Evolutionary conservation across 2,113 vertebrate species (phyloP), one percentile per base, ranked within the genome.

Genomic region (Elgaria multicarinata): DNA sequence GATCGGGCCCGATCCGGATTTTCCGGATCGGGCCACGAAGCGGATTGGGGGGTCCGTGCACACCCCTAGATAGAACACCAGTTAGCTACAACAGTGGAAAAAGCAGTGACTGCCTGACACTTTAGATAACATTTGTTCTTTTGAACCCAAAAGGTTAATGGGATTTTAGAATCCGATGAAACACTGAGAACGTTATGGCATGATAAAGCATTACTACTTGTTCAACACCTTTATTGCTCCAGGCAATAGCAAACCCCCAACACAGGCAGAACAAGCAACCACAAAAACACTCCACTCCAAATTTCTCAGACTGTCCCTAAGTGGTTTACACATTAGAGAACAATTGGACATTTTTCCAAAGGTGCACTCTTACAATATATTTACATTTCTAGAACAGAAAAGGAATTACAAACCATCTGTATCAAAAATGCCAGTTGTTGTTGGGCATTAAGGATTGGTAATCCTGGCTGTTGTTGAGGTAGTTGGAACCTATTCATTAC

Each of bases 101-200:
- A 91, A 67, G 53, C 33, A 75, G 26, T 67, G 44, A 83, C 44
- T 31, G 4, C 14, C 64, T 80, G 50, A 85, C 46, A 85, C 74
- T 72, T 46, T 39, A n/a, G n/a, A 36, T 69, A 91, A 78, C 42
- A 50, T 42, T 42, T 86, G 44, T 77, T 85, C 53, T 83, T 83
- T 50, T 71, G 66, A 33, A 24, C 66, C 86, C 85, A 36, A 85
- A 91, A 72, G 71, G 64, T 79, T 36, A 87, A 64, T 72, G 24
- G 42, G 79, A 76, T 72, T 72, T 87, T 84, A 33, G 50, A 71
- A 72, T 42, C 18, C 55, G 74, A 79, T 26, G 5, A 31, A 74
- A 64, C 9, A 72, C 64, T 79, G 12, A 83, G 66, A 36, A 72
- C 39, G 72, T 74, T 83, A 79, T 62, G 80, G 28, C 28, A 74